phyloP scores from a whole-genome alignment of 1,140 invertebrate species.

The Cotesia chilonis region DNA sequence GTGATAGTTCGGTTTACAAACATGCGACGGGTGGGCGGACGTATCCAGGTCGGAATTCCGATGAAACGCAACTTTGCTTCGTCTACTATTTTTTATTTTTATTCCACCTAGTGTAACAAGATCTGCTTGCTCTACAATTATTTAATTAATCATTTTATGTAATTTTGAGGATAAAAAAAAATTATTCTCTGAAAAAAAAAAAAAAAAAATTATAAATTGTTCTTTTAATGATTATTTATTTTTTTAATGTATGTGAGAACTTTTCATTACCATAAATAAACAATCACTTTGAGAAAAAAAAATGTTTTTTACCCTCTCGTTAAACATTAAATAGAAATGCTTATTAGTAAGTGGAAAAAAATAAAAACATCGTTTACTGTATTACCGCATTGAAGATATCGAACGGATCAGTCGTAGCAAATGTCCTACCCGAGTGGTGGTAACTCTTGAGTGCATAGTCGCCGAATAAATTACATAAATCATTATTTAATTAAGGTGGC shows the following conservation, averaged over 20 bases:
- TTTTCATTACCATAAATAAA: no score
- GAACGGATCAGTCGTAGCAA: constrained; percentile 13
- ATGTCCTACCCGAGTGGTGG: not conserved
- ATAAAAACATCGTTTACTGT: not conserved
- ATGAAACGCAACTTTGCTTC: not conserved
- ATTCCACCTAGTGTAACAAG: not conserved
- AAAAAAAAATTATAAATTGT: no score
- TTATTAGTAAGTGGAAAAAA: not conserved
- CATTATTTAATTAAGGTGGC: constrained; percentile 41
- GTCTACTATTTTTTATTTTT: not conserved
- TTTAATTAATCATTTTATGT: no score
- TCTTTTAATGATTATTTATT: no score
- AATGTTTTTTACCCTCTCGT: no score
- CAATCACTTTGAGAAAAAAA: no score
- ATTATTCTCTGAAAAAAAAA: no score
- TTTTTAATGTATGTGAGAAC: no score
- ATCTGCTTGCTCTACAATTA: not conserved
- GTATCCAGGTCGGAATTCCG: constrained; percentile 28
- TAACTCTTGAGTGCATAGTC: constrained; percentile 5
- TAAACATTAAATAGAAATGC: not conserved
- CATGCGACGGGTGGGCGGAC: constrained; percentile 43
- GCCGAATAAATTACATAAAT: constrained; percentile 39
- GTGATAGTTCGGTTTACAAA: constrained; percentile 43
- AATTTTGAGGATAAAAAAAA: no score
- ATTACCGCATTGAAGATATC: constrained; percentile 19